Evolutionary conservation across 2,113 vertebrate species (phyloP).

Genomic region (pig (Sus scrofa)): DNA sequence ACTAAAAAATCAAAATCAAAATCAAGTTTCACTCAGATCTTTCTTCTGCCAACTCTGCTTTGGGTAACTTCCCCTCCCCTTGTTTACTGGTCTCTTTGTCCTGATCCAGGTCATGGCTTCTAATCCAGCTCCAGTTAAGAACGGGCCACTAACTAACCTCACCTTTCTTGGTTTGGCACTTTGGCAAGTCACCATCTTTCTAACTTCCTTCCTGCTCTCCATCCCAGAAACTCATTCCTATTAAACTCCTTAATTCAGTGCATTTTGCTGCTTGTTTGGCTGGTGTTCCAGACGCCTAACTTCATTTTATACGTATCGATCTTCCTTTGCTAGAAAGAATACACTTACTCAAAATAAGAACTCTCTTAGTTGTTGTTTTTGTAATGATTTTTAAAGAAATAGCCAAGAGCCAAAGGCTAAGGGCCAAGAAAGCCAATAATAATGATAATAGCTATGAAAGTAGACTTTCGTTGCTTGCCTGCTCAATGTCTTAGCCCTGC

Average conservation of each 20-base stretch:
- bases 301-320: slow-evolving; percentile 31
- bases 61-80: not conserved
- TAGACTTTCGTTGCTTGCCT: not conserved
- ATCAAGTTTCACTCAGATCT: not conserved
- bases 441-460: not conserved
- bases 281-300: slow-evolving; percentile 25
- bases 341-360: slow-evolving; percentile 52
- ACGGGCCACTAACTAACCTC: not conserved
- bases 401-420: slow-evolving; percentile 19
- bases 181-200: not conserved
- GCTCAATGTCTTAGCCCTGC: not conserved
- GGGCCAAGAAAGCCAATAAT: slow-evolving; percentile 36
- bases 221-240: not conserved
- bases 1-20: not conserved
- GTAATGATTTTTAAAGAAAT: slow-evolving; percentile 55
- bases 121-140: not conserved
- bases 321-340: slow-evolving; percentile 66
- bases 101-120: not conserved
- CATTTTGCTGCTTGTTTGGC: slow-evolving; percentile 40
- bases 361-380: slow-evolving; percentile 5
- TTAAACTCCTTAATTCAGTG: not conserved
- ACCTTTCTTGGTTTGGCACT: not conserved
- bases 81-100: not conserved
- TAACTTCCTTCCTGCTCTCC: not conserved
- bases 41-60: not conserved